Evolutionary conservation across 2,888 invertebrate species (phyloP), one percentile per base, ranked within the genome.

Genomic region (Lingula anatina): DNA sequence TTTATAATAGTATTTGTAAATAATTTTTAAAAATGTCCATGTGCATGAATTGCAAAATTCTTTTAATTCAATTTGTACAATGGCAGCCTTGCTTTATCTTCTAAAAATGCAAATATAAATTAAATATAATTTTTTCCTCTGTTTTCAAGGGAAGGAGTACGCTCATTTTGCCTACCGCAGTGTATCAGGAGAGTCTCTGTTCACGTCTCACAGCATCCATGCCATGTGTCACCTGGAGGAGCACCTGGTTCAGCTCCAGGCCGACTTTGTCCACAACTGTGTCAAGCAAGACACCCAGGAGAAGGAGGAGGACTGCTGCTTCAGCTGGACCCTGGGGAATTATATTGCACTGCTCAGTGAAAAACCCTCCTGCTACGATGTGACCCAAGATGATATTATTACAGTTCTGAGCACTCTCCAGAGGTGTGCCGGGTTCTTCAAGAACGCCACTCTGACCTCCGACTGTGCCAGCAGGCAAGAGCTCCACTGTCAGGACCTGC

Each of bases 281-380:
- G 55, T 64, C 26, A 46, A 45, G 24, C 38, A 41, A 23, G 43
- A 50, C 9, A 49, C 44, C 5, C 47, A 45, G 5, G 41, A 50
- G 7, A 44, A 18, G 7, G 15, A 21, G 12, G 24, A 21, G 18
- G 36, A 55, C 28, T 74, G 74, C 57, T 95, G 95, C 73, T 86
- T 86, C 44, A 86, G 89, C 46, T 94, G 94, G 93, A 90, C 92
- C 50, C 82, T 95, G 58, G 87, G 90, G 58, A 94, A 92, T 79
- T 95, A 92, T 76, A 84, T 94, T 60, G 87, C 92, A 59, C 80
- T 89, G 66, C 81, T 93, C 59, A 83, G 85, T 47, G 88, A 88
- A 68, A 86, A 86, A 68, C 83, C 85, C 53, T 86, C 88, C 25
- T 95, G 95, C 76, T 82, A 84, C 68, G 84, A 85, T 60, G 83